These are phyloP conservation scores for Eilema caniola DNA, from an alignment of 2,888 invertebrate species.

Conservation along the genomic window DNA sequence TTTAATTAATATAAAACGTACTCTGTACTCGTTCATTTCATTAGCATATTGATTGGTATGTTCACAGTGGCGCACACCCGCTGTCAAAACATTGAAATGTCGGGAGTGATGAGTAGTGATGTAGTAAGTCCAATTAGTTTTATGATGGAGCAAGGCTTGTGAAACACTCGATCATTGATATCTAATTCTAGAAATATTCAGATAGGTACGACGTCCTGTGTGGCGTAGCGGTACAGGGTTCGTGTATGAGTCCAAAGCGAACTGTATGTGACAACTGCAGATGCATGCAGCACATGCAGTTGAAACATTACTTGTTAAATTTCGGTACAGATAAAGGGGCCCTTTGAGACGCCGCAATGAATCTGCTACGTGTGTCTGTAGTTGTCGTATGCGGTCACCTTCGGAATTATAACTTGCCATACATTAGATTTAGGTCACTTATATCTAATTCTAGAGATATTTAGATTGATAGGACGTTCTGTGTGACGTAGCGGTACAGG, in stretches of 20 bases:
- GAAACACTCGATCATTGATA: neutral
- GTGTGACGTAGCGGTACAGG: no score
- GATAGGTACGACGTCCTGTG: neutral
- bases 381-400: no score
- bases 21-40: slow-evolving; percentile 36
- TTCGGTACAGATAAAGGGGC: no score
- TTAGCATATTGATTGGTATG: slow-evolving; percentile 66
- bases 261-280: no score
- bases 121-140: slow-evolving; percentile 11
- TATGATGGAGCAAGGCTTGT: slow-evolving; percentile 4
- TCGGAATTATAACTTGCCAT: no score
- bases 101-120: slow-evolving; percentile 13
- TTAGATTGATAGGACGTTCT: neutral
- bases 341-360: no score
- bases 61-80: slow-evolving; percentile 31
- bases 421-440: no score
- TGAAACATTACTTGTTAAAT: no score
- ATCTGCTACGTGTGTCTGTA: no score
- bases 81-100: slow-evolving; percentile 40
- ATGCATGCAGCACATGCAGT: no score
- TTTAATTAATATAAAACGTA: slow-evolving; percentile 17
- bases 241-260: no score
- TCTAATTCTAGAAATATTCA: neutral
- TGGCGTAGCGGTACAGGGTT: no score
- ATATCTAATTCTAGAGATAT: neutral